Evolutionary conservation across 2,113 vertebrate genomes (phyloP).

Genomic region (Mormyrus lacerda): DNA sequence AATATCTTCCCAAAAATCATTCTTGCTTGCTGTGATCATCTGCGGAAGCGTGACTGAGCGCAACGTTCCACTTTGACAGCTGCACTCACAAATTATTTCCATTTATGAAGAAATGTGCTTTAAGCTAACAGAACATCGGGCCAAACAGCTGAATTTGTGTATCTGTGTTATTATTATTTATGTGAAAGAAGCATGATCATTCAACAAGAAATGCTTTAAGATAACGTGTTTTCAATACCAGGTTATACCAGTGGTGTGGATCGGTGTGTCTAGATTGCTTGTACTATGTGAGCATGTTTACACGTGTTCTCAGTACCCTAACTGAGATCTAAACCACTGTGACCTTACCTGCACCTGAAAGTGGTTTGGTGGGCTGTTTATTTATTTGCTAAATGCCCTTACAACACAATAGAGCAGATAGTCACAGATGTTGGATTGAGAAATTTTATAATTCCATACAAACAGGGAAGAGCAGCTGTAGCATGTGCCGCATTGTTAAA

Average conservation of each 20-base stretch:
- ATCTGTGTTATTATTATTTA: neutral
- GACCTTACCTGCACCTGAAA: neutral
- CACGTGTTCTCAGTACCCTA: neutral
- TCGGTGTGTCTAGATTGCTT: neutral
- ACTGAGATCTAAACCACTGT: neutral
- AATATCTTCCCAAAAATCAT: constrained; percentile 9
- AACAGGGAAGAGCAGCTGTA: neutral
- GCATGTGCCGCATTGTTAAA: neutral
- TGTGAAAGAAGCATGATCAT: neutral
- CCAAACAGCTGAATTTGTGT: neutral
- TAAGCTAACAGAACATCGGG: neutral
- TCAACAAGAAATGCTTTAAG: neutral
- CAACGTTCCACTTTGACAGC: neutral
- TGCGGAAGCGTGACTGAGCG: neutral
- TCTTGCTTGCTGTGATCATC: neutral
- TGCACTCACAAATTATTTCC: neutral
- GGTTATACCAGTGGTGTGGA: neutral
- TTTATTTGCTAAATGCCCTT: neutral
- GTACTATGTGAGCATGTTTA: neutral
- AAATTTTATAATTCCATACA: neutral
- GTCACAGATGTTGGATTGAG: neutral
- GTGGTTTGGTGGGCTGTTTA: neutral
- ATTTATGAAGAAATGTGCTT: neutral
- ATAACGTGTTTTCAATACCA: neutral
- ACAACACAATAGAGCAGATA: neutral